phyloP scores from a whole-genome alignment of 2,888 invertebrate genomes.

The Clanis bilineata region DNA sequence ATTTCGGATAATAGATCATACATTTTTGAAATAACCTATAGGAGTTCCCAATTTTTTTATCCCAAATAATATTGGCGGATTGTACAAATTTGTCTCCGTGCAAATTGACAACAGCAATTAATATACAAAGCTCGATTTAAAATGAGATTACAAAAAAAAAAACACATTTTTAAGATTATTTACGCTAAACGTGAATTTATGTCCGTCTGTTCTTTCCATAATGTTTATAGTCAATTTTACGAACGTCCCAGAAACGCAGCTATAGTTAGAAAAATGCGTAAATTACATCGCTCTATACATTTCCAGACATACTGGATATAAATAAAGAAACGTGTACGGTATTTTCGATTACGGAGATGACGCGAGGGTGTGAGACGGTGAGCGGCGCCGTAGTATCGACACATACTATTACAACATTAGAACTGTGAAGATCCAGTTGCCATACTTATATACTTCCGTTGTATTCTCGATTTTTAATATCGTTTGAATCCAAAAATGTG shows the following conservation, averaged over 20 bases:
- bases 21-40: too few relatives aligned
- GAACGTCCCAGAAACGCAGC: conserved; percentile 27
- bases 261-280: conserved; percentile 41
- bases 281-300: conserved; percentile 39
- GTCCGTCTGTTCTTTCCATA: conserved; percentile 15
- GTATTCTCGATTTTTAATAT: not conserved
- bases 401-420: conserved; percentile 16
- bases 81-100: too few relatives aligned
- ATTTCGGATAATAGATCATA: too few relatives aligned
- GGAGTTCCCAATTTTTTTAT: too few relatives aligned
- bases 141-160: not conserved
- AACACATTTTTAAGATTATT: conserved; percentile 16
- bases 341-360: conserved; percentile 53
- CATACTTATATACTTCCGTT: not conserved
- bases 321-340: conserved; percentile 50
- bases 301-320: conserved; percentile 48
- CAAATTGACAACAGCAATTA: not conserved
- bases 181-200: not conserved
- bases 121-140: not conserved
- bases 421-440: conserved; percentile 10
- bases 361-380: conserved; percentile 31
- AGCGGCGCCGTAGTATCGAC: conserved; percentile 2
- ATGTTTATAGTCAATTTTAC: conserved; percentile 22
- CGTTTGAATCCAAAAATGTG: not conserved
- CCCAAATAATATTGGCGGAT: too few relatives aligned